Conservation (phyloP, 2,113 vertebrate species). For the Larimichthys crocea region DNA sequence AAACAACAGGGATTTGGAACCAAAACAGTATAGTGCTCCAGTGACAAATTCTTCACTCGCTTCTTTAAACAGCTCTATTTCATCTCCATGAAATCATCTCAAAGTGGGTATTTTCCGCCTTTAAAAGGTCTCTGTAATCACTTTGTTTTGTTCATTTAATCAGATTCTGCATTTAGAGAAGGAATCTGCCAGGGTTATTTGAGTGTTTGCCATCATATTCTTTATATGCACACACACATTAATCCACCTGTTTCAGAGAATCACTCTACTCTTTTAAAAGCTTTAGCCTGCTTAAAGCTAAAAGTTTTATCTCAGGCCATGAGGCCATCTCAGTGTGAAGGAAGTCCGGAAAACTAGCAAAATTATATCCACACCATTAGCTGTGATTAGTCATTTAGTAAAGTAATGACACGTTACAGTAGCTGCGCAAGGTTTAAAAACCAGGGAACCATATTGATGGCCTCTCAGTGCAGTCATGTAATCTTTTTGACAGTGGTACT, state of each 20-base stretch:
- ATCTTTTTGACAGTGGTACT: conserved; percentile 9
- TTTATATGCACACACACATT: conserved; percentile 32
- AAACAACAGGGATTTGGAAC: conserved; percentile 38
- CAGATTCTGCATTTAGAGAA: conserved; percentile 35
- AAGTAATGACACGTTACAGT: conserved; percentile 55
- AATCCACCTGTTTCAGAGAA: conserved; percentile 23
- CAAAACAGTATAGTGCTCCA: not conserved
- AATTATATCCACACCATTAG: conserved; percentile 60
- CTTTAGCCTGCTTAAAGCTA: conserved; percentile 32
- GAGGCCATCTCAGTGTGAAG: conserved; percentile 29
- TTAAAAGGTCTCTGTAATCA: conserved; percentile 56
- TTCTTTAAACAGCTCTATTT: conserved; percentile 55
- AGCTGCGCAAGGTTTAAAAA: conserved; percentile 46
- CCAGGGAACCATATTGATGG: conserved; percentile 33
- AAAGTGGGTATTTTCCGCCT: conserved; percentile 37
- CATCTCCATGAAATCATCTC: conserved; percentile 59
- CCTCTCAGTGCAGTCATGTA: conserved; percentile 1
- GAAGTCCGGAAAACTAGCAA: conserved; percentile 37
- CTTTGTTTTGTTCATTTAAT: conserved; percentile 64
- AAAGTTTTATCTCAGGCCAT: conserved; percentile 44
- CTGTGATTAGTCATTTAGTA: conserved; percentile 69
- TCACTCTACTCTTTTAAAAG: conserved; percentile 50
- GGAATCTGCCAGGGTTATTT: conserved; percentile 29
- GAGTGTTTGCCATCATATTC: conserved; percentile 34
- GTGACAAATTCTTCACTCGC: conserved; percentile 25